Base-by-base conservation (phyloP, 2,113 vertebrate species). In the Romanogobio albipinnatus region DNA sequence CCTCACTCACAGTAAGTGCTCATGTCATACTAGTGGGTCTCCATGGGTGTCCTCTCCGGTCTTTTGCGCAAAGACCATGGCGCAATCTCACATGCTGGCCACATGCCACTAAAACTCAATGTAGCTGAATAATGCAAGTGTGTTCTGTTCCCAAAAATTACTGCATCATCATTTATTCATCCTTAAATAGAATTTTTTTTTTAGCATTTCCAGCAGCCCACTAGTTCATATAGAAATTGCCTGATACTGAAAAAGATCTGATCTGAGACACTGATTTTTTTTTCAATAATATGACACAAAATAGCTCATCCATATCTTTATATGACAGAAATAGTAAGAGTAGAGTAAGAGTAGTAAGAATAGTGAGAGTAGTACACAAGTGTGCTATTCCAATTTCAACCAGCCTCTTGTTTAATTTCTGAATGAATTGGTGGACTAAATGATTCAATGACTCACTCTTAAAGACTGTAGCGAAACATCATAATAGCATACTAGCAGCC, bases 1-100 rank as follows among this genome's bases (percentile, higher is more conserved):
- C 98, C 0, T 99, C 98, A 0, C 95, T 99, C 73, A 99, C 98
- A 59, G 98, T 99, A 91, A 96, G 96, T 93, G 6, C 49, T 43
- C 36, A 26, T 58, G 39, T 49, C 24, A 2, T n/a, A 33, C 43
- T 80, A n/a, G 24, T 19, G 43, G 47, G 36, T 39, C 19, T 15
- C 26, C 17, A 62, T 75, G 61, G 47, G 58, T 76, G 49, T 76
- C 33, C 33, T 43, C 2, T 10, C 15, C 22, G 5, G 26, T 59
- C 14, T n/a, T 26, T 29, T 76, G 39, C 8, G 5, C 59, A 76
- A 53, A 76, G 59, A 59, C 43, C 24, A 49, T 11, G 19, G 5
- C 7, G 0, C 10, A 58, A 24, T 51, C 36, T 78, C 56, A 62
- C 62, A 22, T 61, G 26, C 4, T 49, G 56, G 26, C 51, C 43